phyloP scores from a whole-genome alignment of 1,140 invertebrate species.

The Octopus bimaculoides region DNA sequence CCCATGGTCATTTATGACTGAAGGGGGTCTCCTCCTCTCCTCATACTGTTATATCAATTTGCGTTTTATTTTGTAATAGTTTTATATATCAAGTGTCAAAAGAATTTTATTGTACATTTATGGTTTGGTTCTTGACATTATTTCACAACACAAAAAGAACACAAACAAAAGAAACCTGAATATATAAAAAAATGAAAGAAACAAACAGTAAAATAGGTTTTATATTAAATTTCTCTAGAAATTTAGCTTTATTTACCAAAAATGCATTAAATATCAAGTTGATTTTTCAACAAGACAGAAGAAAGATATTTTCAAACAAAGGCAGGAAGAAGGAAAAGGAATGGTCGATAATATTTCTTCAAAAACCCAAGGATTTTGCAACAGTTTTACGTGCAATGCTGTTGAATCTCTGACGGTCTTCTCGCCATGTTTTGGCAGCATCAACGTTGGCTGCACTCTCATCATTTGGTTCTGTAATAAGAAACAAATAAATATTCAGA shows the following conservation, averaged over 20 bases:
- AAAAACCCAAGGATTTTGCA: slow-evolving; percentile 75
- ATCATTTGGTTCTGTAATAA: slow-evolving; percentile 88
- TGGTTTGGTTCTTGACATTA: too few relatives aligned
- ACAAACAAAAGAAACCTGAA: background rate
- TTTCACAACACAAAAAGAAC: too few relatives aligned
- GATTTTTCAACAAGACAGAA: background rate
- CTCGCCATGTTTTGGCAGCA: slow-evolving; percentile 99
- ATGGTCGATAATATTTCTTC: background rate
- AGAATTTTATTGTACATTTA: too few relatives aligned
- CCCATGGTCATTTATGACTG: too few relatives aligned
- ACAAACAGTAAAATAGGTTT: background rate
- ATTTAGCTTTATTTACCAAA: background rate
- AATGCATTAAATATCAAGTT: background rate
- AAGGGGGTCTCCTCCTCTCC: too few relatives aligned
- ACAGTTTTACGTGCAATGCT: slow-evolving; percentile 89
- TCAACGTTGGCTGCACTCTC: slow-evolving; percentile 99
- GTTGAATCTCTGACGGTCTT: slow-evolving; percentile 91
- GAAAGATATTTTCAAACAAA: background rate
- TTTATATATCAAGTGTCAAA: too few relatives aligned
- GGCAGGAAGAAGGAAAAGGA: background rate
- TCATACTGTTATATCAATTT: too few relatives aligned
- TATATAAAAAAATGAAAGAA: background rate
- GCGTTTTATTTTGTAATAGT: too few relatives aligned
- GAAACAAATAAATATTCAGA: slow-evolving; percentile 7
- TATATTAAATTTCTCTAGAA: background rate